Evolutionary conservation across 2,888 invertebrate species (phyloP), one percentile per base, ranked within the genome.

Genomic region (Frankliniella intonsa): DNA sequence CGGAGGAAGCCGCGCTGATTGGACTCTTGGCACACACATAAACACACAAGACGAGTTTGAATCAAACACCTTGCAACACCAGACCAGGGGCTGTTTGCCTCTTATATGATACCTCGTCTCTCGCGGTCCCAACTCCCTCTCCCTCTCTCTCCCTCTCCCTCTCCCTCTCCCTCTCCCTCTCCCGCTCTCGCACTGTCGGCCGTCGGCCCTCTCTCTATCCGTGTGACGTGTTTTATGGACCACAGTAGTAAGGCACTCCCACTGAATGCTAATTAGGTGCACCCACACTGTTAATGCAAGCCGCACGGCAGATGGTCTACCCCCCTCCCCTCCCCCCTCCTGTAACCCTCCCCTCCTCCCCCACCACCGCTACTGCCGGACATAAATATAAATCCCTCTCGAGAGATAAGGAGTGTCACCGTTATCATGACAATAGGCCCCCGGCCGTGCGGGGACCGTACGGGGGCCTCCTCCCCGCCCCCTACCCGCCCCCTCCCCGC

Each of bases 301-400:
- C 62, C 38, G 38, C 38, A 38, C 38, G 38, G 38, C 38, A 38
- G 38, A 38, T 38, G 38, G 38, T 38, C 38, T 38, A 3, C 25
- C 22, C 22, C 69, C 69, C 25, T 25, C 11, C 22, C 8, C 69
- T 10, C 25, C 22, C 22, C 25, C 69, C 25, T 22, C 11, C 22
- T 3, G 22, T 5, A 9, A 25, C 22, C 69, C 8, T 22, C 69
- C 1, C 25, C 22, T 7, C 22, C 22, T 11, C 55, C 55, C 55
- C 55, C 17, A 55, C 14, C 55, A 11, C 17, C 55, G 55, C 55
- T 14, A 22, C 69, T 25, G 22, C 69, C 69, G 69, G 69, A 76
- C 69, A 76, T 76, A 76, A 76, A 76, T 76, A 76, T 76, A 76
- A 76, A 76, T 76, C 69, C 69, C 69, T 76, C 69, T 76, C 69